Evolutionary conservation across 2,888 invertebrate genomes (phyloP).

Genomic region (Dorcus parallelipipedus): DNA sequence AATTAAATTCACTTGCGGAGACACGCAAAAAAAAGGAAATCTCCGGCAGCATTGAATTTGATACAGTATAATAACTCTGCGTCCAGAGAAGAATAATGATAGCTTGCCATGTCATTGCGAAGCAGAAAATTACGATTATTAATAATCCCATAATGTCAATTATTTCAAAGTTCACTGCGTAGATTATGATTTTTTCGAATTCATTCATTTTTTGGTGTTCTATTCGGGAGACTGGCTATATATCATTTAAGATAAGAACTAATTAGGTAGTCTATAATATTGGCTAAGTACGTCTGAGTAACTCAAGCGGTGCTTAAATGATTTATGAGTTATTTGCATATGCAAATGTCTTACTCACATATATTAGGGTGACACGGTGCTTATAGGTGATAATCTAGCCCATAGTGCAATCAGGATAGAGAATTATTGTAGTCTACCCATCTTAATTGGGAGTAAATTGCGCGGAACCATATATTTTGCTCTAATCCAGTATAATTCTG

Average conservation of each 20-base stretch:
- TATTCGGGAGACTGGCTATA: too few species aligned
- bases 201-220: too few species aligned
- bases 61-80: too few species aligned
- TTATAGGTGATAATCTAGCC: slow-evolving; percentile 26
- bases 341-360: slow-evolving; percentile 17
- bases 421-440: slow-evolving; percentile 21
- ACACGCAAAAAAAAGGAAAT: too few species aligned
- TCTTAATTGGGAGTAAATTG: slow-evolving; percentile 24
- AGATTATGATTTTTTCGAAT: too few species aligned
- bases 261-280: not conserved
- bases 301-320: slow-evolving; percentile 4
- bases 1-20: too few species aligned
- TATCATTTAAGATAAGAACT: not conserved
- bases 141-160: too few species aligned
- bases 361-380: slow-evolving; percentile 7
- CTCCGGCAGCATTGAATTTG: too few species aligned
- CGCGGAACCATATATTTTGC: slow-evolving; percentile 11
- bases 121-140: too few species aligned
- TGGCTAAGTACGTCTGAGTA: not conserved
- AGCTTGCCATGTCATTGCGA: too few species aligned
- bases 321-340: slow-evolving; percentile 22
- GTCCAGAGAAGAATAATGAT: too few species aligned
- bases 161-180: too few species aligned
- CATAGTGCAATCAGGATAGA: slow-evolving; percentile 18
- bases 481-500: slow-evolving; percentile 13